phyloP scores from a whole-genome alignment of 1,140 invertebrate genomes.

The Polyergus mexicanus region DNA sequence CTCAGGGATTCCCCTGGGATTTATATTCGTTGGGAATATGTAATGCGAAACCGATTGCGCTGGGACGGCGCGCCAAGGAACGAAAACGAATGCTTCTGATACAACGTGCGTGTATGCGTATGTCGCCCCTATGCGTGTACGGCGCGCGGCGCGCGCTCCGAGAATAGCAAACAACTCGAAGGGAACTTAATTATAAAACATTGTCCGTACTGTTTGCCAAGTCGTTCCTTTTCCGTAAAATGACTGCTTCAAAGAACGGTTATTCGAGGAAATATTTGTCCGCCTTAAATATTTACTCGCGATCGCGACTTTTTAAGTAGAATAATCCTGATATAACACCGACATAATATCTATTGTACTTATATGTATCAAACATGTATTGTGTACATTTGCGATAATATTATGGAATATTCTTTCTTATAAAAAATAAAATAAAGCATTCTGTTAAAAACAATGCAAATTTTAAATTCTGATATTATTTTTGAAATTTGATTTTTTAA shows the following conservation, averaged over 20 bases:
- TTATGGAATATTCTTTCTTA: neutral
- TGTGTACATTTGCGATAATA: neutral
- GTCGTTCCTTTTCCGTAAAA: conserved; percentile 11
- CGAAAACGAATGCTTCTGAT: conserved; percentile 71
- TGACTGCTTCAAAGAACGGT: conserved; percentile 17
- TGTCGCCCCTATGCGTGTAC: neutral
- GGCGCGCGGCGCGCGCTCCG: neutral
- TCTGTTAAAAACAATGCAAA: neutral
- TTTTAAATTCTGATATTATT: neutral
- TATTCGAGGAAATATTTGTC: conserved; percentile 37
- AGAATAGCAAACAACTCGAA: conserved; percentile 50
- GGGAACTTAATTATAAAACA: conserved; percentile 61
- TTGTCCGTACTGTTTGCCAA: neutral
- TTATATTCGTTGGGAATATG: conserved; percentile 78
- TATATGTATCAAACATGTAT: neutral
- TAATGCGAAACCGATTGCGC: conserved; percentile 77
- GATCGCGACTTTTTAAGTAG: neutral
- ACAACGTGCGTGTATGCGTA: neutral
- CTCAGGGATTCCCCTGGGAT: conserved; percentile 75
- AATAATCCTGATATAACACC: neutral
- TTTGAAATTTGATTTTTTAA: neutral
- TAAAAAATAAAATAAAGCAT: neutral
- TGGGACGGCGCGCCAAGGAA: conserved; percentile 53
- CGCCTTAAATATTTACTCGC: conserved; percentile 32
- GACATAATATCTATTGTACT: neutral